Conservation (phyloP, 2,113 vertebrate genomes). For the human (Homo sapiens) region DNA sequence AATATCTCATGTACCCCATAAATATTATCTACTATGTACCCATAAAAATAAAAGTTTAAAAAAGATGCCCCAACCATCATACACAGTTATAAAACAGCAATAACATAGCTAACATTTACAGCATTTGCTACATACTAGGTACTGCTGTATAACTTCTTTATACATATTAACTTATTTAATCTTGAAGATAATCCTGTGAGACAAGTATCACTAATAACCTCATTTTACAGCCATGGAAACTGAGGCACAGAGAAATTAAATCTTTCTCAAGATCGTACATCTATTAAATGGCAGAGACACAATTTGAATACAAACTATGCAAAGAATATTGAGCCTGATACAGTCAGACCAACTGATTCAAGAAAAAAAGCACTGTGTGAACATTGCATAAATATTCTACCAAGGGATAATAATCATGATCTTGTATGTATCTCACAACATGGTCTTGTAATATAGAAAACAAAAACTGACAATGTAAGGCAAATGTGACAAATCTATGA, state of each 20-base stretch:
- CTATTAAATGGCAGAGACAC: not conserved
- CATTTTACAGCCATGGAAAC: not conserved
- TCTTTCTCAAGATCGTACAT: not conserved
- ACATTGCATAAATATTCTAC: not conserved
- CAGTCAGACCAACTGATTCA: not conserved
- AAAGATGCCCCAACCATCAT: too few relatives aligned
- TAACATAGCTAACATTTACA: conserved; percentile 10
- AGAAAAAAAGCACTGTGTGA: not conserved
- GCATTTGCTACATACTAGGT: not conserved
- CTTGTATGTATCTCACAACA: not conserved
- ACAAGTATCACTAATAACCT: not conserved
- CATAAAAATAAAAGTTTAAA: too few relatives aligned
- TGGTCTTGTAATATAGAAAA: not conserved
- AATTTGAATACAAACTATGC: not conserved
- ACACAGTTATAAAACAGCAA: not conserved
- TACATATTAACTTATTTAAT: not conserved
- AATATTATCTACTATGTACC: too few relatives aligned
- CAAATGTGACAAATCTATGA: not conserved
- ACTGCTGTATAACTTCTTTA: not conserved
- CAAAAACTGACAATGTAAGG: not conserved
- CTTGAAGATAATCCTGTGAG: conserved; percentile 13
- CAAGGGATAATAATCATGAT: not conserved
- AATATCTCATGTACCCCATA: too few relatives aligned
- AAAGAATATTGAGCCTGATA: not conserved
- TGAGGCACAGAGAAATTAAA: not conserved